Base-by-base conservation (phyloP, 2,888 invertebrate species). In the Theretra japonica region DNA sequence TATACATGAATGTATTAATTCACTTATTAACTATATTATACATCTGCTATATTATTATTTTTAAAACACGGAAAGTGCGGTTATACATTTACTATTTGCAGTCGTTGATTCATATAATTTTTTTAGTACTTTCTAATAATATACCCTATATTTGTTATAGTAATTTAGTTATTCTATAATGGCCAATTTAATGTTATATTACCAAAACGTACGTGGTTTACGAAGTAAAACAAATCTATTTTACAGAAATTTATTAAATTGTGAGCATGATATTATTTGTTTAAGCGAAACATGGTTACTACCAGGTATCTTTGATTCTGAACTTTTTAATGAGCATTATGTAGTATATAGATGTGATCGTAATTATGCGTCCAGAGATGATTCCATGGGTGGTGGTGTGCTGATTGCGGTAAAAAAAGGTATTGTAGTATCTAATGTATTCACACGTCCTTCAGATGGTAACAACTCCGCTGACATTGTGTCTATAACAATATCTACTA, bases 331-430 rank as follows among this genome's bases (percentile, higher is more conserved):
- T 23, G 17, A 60, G n/a, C 59, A 33, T 3, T 72, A 53, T 33
- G 69, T 41, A 30, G 71, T 71, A 68, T 71, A 71, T 25, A 71
- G 68, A 21, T 69, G 72, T 53, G 72, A 72, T 48, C 57, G 72
- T 23, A 60, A 72, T 60, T 72, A 72, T 59, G 17, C 21, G 4
- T 68, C 69, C 7, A 72, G 72, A 48, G n/a, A 30, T 2, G 72
- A 72, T 59, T 21, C 23, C 11, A 68, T 60, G 72, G 72, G 72
- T n/a, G 72, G 72, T 11, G 72, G 72, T 4, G 72, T 72, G 15
- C 48, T 72, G 19, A 72, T 72, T 58, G 71, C 71, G 4, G 25
- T 58, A 8, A 71, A 21, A 21, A 68, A 71, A 17, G 65, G 68
- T 19, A 59, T 72, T 21, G 23, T n/a, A 11, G 50, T 72, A 7